phyloP scores from a whole-genome alignment of 2,888 invertebrate species.

The Lithodes maja region DNA sequence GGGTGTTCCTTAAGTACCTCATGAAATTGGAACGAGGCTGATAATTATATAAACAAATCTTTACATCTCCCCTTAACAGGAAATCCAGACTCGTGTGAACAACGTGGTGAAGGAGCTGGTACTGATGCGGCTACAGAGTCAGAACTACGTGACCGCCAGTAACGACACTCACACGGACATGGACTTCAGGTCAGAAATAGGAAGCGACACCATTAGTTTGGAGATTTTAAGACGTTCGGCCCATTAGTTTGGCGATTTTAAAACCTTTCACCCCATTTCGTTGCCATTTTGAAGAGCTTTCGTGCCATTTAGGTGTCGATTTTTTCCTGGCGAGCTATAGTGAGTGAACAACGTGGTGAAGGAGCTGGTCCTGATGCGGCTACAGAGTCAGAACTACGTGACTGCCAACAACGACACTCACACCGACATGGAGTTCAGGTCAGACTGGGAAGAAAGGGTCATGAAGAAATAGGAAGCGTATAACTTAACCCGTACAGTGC shows the following conservation, averaged over 20 bases:
- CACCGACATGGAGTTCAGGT: constrained; percentile 61
- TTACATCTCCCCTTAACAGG: constrained; percentile 32
- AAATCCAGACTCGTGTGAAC: constrained; percentile 67
- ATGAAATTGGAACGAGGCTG: neutral
- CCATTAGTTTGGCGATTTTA: too few species aligned
- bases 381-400: constrained; percentile 68
- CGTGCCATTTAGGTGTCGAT: too few species aligned
- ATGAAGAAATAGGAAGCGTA: too few species aligned
- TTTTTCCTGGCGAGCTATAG: too few species aligned
- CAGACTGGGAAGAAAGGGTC: neutral
- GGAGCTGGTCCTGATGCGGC: constrained; percentile 65
- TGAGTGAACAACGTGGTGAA: constrained; percentile 69
- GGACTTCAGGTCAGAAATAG: constrained; percentile 45
- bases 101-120: constrained; percentile 70
- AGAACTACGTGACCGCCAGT: constrained; percentile 60
- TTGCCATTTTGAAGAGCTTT: too few species aligned
- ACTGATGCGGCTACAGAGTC: constrained; percentile 66
- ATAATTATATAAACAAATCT: neutral
- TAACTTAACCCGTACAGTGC: too few species aligned
- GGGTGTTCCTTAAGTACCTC: neutral
- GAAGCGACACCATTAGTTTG: neutral
- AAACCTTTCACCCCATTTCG: too few species aligned
- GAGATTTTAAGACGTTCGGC: too few species aligned
- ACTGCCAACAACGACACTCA: constrained; percentile 59
- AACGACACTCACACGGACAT: constrained; percentile 64